Percentiles rank a stretch among this genome's conserved stretches.
These are phyloP conservation scores for Threskiornis aethiopicus DNA, from an alignment of 2,797 vertebrate genomes.

Conservation along the genomic window DNA sequence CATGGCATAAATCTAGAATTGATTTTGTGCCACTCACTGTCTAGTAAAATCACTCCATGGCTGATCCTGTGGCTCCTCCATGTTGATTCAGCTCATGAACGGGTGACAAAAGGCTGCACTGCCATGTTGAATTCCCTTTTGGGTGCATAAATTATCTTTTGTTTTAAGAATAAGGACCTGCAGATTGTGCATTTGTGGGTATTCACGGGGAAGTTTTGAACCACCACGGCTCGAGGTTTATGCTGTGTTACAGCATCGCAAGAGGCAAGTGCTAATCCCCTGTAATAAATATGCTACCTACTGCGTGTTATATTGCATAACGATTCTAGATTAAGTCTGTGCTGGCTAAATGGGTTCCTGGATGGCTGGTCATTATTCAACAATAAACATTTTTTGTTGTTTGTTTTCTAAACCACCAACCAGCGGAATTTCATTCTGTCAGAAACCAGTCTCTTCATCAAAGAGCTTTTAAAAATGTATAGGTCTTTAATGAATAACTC, in stretches of 20 bases:
- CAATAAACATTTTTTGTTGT: background rate
- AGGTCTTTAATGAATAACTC: constrained; percentile 1
- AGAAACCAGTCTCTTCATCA: background rate
- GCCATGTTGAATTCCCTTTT: background rate
- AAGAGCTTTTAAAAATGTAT: constrained; percentile 24
- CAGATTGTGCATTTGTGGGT: background rate
- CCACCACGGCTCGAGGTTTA: background rate
- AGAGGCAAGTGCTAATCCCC: background rate
- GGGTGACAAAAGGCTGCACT: background rate
- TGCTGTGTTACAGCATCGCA: background rate
- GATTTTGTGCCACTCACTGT: background rate
- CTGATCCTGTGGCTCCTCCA: background rate
- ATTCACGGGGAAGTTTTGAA: background rate
- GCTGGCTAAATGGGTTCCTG: background rate
- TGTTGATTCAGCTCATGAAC: background rate
- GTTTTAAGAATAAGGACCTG: background rate
- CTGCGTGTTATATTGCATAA: background rate
- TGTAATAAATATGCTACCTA: background rate
- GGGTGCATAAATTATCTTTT: background rate
- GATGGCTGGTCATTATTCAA: background rate
- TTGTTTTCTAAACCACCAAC: constrained; percentile 24
- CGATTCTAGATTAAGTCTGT: background rate
- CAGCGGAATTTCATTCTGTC: background rate
- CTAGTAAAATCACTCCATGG: background rate
- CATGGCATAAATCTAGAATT: background rate